These are phyloP conservation scores for Tricholauxania praeusta DNA, from an alignment of 2,888 invertebrate species.

Conservation along the genomic window DNA sequence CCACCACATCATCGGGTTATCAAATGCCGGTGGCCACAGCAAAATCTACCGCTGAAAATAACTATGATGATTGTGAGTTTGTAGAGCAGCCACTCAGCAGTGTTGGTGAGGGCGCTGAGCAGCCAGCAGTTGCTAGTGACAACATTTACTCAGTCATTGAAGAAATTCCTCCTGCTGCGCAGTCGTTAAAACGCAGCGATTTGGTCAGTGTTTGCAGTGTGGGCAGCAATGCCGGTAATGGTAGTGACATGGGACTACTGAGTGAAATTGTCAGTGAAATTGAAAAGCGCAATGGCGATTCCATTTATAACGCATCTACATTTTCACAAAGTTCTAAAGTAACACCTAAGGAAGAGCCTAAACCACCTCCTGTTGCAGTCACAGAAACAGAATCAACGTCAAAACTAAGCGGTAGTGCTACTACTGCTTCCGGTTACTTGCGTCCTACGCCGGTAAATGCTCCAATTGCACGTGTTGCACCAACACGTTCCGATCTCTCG, in stretches of 20 bases:
- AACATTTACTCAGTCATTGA: constrained; percentile 91
- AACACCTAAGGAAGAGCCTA: constrained; percentile 39
- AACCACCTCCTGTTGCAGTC: constrained; percentile 40
- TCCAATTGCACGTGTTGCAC: constrained; percentile 70
- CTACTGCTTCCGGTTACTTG: constrained; percentile 69
- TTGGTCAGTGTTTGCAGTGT: constrained; percentile 65
- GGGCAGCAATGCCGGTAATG: constrained; percentile 46
- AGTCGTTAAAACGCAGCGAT: constrained; percentile 61
- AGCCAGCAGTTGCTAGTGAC: constrained; percentile 74
- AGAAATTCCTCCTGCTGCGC: constrained; percentile 74
- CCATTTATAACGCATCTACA: constrained; percentile 86
- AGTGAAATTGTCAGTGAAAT: constrained; percentile 91
- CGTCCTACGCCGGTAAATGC: constrained; percentile 79
- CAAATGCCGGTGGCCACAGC: constrained; percentile 70
- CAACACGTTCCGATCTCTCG: constrained; percentile 62
- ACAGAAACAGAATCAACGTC: not conserved
- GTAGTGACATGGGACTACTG: constrained; percentile 77
- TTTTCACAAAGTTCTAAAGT: constrained; percentile 70
- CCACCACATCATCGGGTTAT: constrained; percentile 71
- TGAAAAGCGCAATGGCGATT: constrained; percentile 86
- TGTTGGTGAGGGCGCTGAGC: constrained; percentile 71
- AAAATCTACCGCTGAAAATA: constrained; percentile 66
- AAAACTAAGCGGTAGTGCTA: not conserved
- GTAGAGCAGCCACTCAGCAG: constrained; percentile 73
- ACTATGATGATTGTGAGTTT: constrained; percentile 84